Percentiles rank a stretch among this genome's conserved stretches.
Conservation (phyloP, 2,888 invertebrate genomes). For the Anorthoa munda region DNA sequence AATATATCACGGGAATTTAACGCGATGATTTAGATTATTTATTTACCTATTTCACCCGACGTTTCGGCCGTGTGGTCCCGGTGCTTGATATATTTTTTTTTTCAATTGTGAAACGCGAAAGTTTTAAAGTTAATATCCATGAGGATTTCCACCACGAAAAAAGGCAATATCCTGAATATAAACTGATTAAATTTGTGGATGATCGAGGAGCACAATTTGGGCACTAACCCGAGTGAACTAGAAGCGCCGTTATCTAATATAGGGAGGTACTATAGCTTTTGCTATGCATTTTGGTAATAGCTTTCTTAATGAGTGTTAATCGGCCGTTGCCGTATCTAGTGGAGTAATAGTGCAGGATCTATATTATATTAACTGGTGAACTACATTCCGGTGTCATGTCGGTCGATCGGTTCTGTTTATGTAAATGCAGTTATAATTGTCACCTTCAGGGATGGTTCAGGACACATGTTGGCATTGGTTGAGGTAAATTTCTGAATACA, state of each 20-base stretch:
- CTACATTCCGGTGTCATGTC: conserved; percentile 36
- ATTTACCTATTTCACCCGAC: too few relatives aligned
- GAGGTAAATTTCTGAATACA: neutral
- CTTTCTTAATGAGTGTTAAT: conserved; percentile 72
- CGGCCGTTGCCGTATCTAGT: conserved; percentile 66
- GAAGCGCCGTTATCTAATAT: conserved; percentile 75
- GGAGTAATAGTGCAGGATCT: conserved; percentile 30
- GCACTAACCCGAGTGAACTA: conserved; percentile 69
- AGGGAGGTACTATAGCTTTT: conserved; percentile 70
- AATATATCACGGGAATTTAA: too few relatives aligned
- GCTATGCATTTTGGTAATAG: conserved; percentile 77
- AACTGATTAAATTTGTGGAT: neutral
- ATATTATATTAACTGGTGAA: conserved; percentile 39
- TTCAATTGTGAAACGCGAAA: too few relatives aligned
- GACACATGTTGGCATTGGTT: neutral
- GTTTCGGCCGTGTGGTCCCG: too few relatives aligned
- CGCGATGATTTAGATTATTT: too few relatives aligned
- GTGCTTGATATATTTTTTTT: too few relatives aligned
- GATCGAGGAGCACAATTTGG: too few relatives aligned
- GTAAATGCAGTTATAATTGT: too few relatives aligned
- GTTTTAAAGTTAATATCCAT: too few relatives aligned
- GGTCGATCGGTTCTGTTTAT: neutral
- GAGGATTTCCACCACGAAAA: too few relatives aligned
- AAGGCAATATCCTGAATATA: neutral
- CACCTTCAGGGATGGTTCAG: too few relatives aligned